Evolutionary conservation across 2,888 invertebrate genomes (phyloP).

Genomic region (Tricholauxania praeusta): DNA sequence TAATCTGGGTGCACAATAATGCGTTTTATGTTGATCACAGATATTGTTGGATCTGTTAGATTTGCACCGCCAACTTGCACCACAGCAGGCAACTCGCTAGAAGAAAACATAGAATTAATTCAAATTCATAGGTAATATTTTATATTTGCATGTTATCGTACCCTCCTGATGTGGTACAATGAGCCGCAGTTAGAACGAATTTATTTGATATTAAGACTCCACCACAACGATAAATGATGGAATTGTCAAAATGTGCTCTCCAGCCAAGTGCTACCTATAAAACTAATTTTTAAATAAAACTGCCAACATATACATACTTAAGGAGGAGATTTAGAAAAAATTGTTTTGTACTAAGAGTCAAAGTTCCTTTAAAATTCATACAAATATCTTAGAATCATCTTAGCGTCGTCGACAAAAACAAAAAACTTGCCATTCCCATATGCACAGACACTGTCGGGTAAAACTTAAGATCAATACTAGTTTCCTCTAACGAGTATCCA

Average conservation of each 20-base stretch:
- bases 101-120: background rate
- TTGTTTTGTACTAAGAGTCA: too few relatives aligned
- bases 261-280: conserved; percentile 48
- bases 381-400: too few relatives aligned
- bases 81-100: conserved; percentile 42
- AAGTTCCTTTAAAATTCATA: too few relatives aligned
- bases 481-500: too few relatives aligned
- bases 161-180: conserved; percentile 50
- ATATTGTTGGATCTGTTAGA: conserved; percentile 40
- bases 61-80: conserved; percentile 46
- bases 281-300: background rate
- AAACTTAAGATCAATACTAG: too few relatives aligned
- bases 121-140: background rate
- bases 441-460: too few relatives aligned
- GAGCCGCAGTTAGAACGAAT: conserved; percentile 52
- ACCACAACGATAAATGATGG: conserved; percentile 47
- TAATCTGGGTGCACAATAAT: conserved; percentile 46
- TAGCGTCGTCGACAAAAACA: too few relatives aligned
- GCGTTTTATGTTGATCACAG: conserved; percentile 39
- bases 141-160: conserved; percentile 30
- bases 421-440: too few relatives aligned
- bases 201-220: conserved; percentile 46
- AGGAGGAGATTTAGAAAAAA: too few relatives aligned
- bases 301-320: too few relatives aligned
- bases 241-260: conserved; percentile 40